Percentiles rank a stretch among this genome's conserved stretches.
phyloP scores from a whole-genome alignment of 2,113 vertebrate genomes.

The western clawed frog (Xenopus tropicalis) region UCB_Xtro_10.0 CM004445.2:519501-520000 shows the following conservation, averaged over 20 bases:
- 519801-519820: conserved; percentile 89
- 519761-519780: conserved; percentile 99
- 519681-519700: conserved; percentile 98
- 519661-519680: conserved; percentile 90
- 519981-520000: conserved; percentile 98
- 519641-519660: conserved; percentile 89
- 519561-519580: conserved; percentile 70
- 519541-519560: conserved; percentile 65
- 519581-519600: conserved; percentile 73
- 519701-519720: conserved; percentile 92
- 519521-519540: conserved; percentile 38
- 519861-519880: conserved; percentile 63
- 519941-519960: conserved; percentile 89
- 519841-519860: conserved; percentile 82
- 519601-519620: conserved; percentile 70
- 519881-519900: conserved; percentile 78
- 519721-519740: conserved; percentile 80
- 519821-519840: conserved; percentile 93
- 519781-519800: conserved; percentile 92
- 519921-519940: conserved; percentile 99
- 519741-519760: conserved; percentile 92
- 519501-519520: no score
- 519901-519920: no score
- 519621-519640: conserved; percentile 97
- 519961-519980: conserved; percentile 86